phyloP scores from a whole-genome alignment of 1,140 invertebrate species.

The Drosophila triauraria region DNA sequence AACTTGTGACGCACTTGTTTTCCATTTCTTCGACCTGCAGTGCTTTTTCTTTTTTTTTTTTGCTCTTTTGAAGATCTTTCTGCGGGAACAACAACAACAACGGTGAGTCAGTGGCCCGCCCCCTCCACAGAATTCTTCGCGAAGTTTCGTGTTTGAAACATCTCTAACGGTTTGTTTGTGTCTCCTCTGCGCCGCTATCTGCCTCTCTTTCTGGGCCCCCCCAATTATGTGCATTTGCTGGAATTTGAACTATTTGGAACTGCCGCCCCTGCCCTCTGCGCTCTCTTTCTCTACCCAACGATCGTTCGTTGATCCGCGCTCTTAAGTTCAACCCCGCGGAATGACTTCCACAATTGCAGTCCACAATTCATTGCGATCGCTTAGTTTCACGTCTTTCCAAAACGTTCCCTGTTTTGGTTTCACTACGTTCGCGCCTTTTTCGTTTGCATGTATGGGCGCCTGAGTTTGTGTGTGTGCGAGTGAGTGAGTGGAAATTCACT shows the following conservation, averaged over 20 bases:
- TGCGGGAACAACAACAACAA: slow-evolving; percentile 1
- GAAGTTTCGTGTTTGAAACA: not conserved
- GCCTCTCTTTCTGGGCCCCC: not conserved
- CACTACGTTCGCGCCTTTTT: slow-evolving; percentile 68
- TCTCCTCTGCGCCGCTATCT: not conserved
- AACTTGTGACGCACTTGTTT: slow-evolving; percentile 46
- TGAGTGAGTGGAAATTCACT: slow-evolving; percentile 71
- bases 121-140: not conserved
- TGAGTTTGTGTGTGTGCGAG: slow-evolving; percentile 9
- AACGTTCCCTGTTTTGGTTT: slow-evolving; percentile 66
- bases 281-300: not conserved
- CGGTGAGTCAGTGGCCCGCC: slow-evolving; percentile 5
- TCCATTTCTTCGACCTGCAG: slow-evolving; percentile 9
- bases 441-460: not conserved
- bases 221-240: slow-evolving; percentile 36
- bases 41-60: not conserved
- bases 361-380: slow-evolving; percentile 41
- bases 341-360: slow-evolving; percentile 9
- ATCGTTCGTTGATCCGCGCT: slow-evolving; percentile 32
- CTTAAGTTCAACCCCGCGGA: slow-evolving; percentile 11
- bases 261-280: not conserved
- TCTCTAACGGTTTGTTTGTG: slow-evolving; percentile 7
- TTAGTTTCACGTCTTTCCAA: slow-evolving; percentile 37
- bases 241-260: slow-evolving; percentile 44
- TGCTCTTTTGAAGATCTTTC: slow-evolving; percentile 10